These are phyloP conservation scores for Orientallactaga bullata DNA, from an alignment of 2,113 vertebrate genomes.

Conservation along the genomic window DNA sequence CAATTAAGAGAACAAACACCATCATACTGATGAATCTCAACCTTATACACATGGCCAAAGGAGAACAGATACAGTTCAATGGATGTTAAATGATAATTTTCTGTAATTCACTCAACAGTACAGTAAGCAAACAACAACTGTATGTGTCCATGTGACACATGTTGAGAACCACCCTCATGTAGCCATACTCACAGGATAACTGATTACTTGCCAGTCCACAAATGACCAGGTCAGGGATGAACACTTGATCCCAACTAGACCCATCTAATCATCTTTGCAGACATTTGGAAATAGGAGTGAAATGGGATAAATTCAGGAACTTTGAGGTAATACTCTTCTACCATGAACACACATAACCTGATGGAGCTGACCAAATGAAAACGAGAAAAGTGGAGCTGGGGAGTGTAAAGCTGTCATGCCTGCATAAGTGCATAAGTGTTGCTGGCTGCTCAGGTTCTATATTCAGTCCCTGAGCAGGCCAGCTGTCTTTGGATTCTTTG, in stretches of 20 bases:
- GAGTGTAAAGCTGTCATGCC: fast-evolving
- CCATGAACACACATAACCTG: neutral
- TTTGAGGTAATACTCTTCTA: neutral
- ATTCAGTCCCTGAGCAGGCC: neutral
- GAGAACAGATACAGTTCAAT: constrained; percentile 48
- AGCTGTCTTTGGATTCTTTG: constrained; percentile 22
- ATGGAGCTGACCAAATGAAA: neutral
- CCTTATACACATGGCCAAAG: constrained; percentile 69
- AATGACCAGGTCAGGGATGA: neutral
- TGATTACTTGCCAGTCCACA: neutral
- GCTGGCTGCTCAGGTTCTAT: neutral
- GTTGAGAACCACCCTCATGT: neutral
- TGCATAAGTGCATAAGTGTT: neutral
- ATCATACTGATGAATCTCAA: constrained; percentile 51
- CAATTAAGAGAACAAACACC: constrained; percentile 77
- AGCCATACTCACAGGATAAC: neutral
- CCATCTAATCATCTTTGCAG: constrained; percentile 33
- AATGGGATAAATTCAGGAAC: neutral
- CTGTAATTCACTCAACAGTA: constrained; percentile 15
- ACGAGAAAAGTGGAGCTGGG: neutral
- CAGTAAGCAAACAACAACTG: neutral
- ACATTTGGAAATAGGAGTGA: constrained; percentile 8
- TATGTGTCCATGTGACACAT: neutral
- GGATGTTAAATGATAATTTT: constrained; percentile 19
- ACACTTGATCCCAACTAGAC: neutral